Base-by-base conservation (phyloP, 1,140 invertebrate species). In the Zaprionus lachaisei region DNA sequence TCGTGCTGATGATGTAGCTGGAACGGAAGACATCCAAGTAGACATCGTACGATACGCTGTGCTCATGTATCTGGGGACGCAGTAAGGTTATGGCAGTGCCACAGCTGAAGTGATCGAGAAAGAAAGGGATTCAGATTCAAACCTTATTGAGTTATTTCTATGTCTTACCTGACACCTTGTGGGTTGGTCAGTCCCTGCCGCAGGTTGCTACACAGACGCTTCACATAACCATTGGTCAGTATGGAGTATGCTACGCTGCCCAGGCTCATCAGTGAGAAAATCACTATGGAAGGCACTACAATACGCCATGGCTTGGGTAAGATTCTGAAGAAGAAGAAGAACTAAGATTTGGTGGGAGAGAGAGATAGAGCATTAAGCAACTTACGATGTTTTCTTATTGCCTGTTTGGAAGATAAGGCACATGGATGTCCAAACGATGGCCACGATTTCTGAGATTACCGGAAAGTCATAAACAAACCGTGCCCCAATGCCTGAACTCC, bases 291-390 rank as follows among this genome's bases (percentile, higher is more conserved):
- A n/a, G 92, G 92, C 62, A 92, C 75, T 2, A 92, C 92, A 71
- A 92, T 92, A 44, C 91, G 90, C 92, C 92, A 92, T 2, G 91
- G 92, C 37, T 92, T 89, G 2, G 92, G 92, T 41, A 92, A 66
- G 9, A 92, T 91, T 7, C 91, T 92, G 12, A 41, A 24, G 38
- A 41, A 41, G 5, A 41, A n/a, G 15, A 44, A 41, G 12, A 22
- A 22, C 5, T 24, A 12, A 62, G 3, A 22, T 24, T 11, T 12
- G 15, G 24, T 60, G n/a, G 20, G 14, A 41, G 9, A 31, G n/a
- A 57, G n/a, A 9, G 17, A 38, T 6, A 15, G 14, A 34, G 28
- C 3, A 12, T 15, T 7, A 5, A 4, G 3, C n/a, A 7, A 49
- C 85, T 73, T 55, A 91, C 90, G 83, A 91, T 17, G 64, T 83